A percentile compares a stretch with the other conserved stretches of the same genome.
Evolutionary conservation across 2,113 vertebrate genomes (phyloP).

Genomic region (Orientallactaga bullata): DNA sequence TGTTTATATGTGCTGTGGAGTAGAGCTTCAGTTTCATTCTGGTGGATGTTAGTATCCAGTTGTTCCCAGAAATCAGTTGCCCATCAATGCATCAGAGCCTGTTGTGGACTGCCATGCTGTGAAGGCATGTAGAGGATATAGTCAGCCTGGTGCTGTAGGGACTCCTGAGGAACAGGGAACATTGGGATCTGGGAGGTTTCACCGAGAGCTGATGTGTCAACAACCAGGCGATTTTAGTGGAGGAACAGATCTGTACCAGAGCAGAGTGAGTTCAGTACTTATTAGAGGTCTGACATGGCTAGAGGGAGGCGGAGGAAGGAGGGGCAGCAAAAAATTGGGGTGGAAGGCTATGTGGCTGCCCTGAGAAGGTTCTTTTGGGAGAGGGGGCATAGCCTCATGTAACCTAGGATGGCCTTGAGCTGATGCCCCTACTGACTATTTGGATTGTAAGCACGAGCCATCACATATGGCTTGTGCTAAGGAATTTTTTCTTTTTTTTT

Average conservation of each 20-base stretch:
- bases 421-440: not conserved
- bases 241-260: not conserved
- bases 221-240: not conserved
- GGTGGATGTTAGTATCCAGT: not conserved
- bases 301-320: not conserved
- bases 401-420: not conserved
- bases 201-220: not conserved
- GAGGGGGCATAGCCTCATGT: not conserved
- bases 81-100: not conserved
- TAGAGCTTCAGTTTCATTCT: not conserved
- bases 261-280: not conserved
- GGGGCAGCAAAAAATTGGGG: not conserved
- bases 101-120: not conserved
- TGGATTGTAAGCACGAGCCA: not conserved
- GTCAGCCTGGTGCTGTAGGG: not conserved
- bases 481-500: too few species aligned
- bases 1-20: not conserved
- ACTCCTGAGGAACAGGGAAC: not conserved
- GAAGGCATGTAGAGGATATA: not conserved
- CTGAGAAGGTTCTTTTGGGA: not conserved
- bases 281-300: not conserved
- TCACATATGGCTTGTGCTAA: not conserved
- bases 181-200: not conserved
- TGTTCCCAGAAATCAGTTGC: not conserved
- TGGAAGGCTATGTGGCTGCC: not conserved